A percentile compares a stretch with the other conserved stretches of the same genome.
Evolutionary conservation across 1,140 invertebrate genomes (phyloP).

Genomic region (Arctopsyche grandis): DNA sequence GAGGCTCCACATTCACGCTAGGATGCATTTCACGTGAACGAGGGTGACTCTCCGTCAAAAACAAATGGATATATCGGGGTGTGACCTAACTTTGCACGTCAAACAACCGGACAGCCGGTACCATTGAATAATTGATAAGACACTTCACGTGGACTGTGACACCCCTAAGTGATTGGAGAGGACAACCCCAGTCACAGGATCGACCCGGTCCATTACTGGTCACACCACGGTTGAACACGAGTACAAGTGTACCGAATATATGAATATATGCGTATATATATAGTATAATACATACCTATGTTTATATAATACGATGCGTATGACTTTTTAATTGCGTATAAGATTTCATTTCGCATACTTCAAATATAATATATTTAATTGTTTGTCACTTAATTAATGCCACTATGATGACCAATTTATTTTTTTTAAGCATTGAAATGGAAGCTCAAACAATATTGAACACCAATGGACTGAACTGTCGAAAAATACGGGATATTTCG

Average conservation of each 20-base stretch:
- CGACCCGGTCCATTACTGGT: neutral
- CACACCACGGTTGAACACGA: neutral
- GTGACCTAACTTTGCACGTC: conserved; percentile 28
- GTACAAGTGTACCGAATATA: neutral
- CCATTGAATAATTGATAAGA: conserved; percentile 35
- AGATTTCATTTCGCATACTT: too few species aligned
- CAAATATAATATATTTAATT: too few species aligned
- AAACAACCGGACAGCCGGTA: conserved; percentile 4
- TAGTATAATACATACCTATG: conserved; percentile 1
- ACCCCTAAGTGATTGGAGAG: conserved; percentile 27
- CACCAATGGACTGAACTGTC: too few species aligned
- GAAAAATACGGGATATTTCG: too few species aligned
- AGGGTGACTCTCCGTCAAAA: neutral
- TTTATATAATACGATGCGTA: too few species aligned
- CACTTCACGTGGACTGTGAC: conserved; percentile 21
- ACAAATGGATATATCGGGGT: neutral
- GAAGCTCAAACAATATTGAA: too few species aligned
- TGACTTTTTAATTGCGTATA: too few species aligned
- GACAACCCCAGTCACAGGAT: conserved; percentile 9
- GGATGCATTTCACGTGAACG: neutral
- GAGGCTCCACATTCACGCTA: too few species aligned
- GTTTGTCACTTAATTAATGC: too few species aligned
- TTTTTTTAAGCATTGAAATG: too few species aligned
- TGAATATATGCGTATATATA: neutral
- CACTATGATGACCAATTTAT: too few species aligned